phyloP scores from a whole-genome alignment of 2,888 invertebrate genomes.

The Margaritifera margaritifera region DNA sequence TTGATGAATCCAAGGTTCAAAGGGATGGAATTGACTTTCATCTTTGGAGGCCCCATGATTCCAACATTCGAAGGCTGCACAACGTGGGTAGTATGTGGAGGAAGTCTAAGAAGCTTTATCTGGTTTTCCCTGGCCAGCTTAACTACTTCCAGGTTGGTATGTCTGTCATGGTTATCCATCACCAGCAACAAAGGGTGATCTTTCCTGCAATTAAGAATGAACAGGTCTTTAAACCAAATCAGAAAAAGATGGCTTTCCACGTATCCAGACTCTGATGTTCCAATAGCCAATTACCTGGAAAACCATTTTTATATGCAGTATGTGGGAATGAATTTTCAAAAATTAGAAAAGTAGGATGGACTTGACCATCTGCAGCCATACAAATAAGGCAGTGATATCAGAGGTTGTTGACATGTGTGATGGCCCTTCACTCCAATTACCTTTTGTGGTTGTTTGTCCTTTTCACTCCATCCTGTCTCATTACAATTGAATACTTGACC shows the following conservation, averaged over 20 bases:
- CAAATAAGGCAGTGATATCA: constrained; percentile 1
- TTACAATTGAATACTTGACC: no score
- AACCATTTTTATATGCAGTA: background rate
- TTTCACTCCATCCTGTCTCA: no score
- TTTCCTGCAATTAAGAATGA: constrained; percentile 11
- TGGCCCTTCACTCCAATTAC: no score
- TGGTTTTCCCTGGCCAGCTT: no score
- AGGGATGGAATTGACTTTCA: no score
- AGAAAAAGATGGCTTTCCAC: constrained; percentile 15
- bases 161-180: constrained; percentile 19
- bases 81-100: constrained; percentile 10
- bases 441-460: background rate
- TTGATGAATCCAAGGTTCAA: no score
- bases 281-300: constrained; percentile 2
- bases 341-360: constrained; percentile 15
- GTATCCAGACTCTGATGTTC: constrained; percentile 10
- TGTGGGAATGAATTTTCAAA: constrained; percentile 12
- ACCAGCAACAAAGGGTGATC: background rate
- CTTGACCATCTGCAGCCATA: constrained; percentile 9
- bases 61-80: constrained; percentile 7
- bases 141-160: background rate
- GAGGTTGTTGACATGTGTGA: constrained; percentile 1
- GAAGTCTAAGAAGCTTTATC: constrained; percentile 4
- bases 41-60: constrained; percentile 1
- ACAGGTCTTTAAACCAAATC: constrained; percentile 10